A percentile compares a stretch with the other conserved stretches of the same genome.
These are phyloP conservation scores for Heteractis magnifica DNA, from an alignment of 92 coral and sea anemone genomes.

Conservation along the genomic window DNA sequence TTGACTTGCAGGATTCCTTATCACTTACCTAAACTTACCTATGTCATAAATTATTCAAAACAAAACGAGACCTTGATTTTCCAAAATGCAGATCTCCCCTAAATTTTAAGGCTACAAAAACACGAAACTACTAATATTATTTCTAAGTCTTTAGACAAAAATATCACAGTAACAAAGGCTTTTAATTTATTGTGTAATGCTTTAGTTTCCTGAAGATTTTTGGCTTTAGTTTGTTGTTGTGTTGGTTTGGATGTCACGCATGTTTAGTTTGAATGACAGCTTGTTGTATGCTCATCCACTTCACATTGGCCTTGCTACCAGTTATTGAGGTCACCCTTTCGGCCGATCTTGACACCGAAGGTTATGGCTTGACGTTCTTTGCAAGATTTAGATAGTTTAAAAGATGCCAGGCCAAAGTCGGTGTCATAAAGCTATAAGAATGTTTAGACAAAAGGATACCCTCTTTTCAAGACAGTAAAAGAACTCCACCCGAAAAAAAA, in stretches of 20 bases:
- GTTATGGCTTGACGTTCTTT: neutral
- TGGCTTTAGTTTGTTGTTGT: neutral
- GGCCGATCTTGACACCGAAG: neutral
- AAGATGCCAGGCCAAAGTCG: neutral
- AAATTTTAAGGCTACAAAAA: neutral
- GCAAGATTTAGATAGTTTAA: neutral
- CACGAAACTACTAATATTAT: neutral
- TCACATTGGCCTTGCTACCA: neutral
- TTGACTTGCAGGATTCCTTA: constrained; percentile 17
- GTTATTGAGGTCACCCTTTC: constrained; percentile 8
- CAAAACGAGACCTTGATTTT: neutral
- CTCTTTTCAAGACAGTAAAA: too few species aligned
- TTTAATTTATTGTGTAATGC: neutral
- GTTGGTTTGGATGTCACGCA: neutral
- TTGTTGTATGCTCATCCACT: neutral
- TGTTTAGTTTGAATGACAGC: neutral
- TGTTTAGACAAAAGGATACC: too few species aligned
- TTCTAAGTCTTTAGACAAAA: neutral
- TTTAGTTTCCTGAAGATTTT: neutral
- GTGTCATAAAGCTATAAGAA: too few species aligned
- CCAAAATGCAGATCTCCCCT: neutral
- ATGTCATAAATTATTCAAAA: constrained; percentile 19
- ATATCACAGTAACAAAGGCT: neutral
- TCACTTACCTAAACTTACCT: constrained; percentile 30
- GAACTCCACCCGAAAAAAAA: neutral